Evolutionary conservation across 1,140 invertebrate species (phyloP).

Genomic region (Anastrepha obliqua): DNA sequence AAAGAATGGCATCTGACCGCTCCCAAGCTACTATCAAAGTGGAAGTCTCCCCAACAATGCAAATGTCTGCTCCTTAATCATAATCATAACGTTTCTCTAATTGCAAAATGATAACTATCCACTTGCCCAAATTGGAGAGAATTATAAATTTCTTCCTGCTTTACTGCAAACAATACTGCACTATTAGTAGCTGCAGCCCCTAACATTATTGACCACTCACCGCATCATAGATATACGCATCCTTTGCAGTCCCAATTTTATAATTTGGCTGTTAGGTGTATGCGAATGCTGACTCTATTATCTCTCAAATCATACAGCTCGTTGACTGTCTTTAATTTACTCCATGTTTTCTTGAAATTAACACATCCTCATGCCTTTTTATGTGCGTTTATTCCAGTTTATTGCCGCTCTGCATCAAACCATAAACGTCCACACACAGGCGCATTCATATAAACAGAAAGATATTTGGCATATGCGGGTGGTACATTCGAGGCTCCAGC

Average conservation of each 20-base stretch:
- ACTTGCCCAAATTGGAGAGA: no score
- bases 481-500: neutral
- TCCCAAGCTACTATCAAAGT: no score
- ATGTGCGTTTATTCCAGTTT: slow-evolving; percentile 32
- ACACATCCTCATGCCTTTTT: slow-evolving; percentile 38
- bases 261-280: neutral
- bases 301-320: neutral
- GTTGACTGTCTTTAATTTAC: neutral
- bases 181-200: neutral
- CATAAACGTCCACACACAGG: neutral
- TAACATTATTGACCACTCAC: slow-evolving; percentile 2
- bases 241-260: neutral
- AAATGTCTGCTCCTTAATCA: no score
- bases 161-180: neutral
- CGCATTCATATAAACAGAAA: neutral
- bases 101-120: no score
- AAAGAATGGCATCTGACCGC: no score
- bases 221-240: neutral
- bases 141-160: no score
- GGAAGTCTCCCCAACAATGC: no score
- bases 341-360: slow-evolving; percentile 5
- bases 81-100: no score
- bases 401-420: neutral
- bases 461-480: neutral
- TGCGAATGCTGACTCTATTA: neutral